phyloP scores from a whole-genome alignment of 92 coral and sea anemone genomes.

The Scolanthus callimorphus region DNA sequence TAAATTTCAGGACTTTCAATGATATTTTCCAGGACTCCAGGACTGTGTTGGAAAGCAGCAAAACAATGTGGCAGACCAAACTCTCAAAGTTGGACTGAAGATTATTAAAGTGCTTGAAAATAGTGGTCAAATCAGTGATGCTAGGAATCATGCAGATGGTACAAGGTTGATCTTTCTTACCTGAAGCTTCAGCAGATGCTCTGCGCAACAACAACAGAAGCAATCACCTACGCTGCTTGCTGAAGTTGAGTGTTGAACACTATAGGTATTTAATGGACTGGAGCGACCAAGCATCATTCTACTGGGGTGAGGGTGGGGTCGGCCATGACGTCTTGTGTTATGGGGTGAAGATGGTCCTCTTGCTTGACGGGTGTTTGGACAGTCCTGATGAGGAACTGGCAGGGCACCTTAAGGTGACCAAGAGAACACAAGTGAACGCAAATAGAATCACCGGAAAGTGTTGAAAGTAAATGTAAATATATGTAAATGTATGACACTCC shows the following conservation, averaged over 20 bases:
- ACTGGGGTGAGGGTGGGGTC: slow-evolving; percentile 11
- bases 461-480: too few relatives aligned
- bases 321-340: slow-evolving; percentile 10
- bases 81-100: neutral
- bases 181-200: slow-evolving; percentile 84
- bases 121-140: too few relatives aligned
- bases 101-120: neutral
- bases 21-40: too few relatives aligned
- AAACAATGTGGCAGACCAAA: too few relatives aligned
- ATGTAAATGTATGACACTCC: too few relatives aligned
- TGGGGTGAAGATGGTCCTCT: slow-evolving; percentile 45
- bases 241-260: neutral
- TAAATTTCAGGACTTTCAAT: too few relatives aligned
- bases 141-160: too few relatives aligned
- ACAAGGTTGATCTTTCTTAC: slow-evolving; percentile 13
- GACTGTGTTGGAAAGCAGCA: too few relatives aligned
- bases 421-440: too few relatives aligned
- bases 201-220: slow-evolving; percentile 82
- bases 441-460: too few relatives aligned
- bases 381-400: slow-evolving; percentile 34
- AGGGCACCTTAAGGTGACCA: slow-evolving; percentile 34
- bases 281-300: slow-evolving; percentile 1
- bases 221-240: slow-evolving; percentile 33
- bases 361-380: slow-evolving; percentile 29
- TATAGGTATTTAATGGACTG: neutral